These are phyloP conservation scores for Apomyelois bistriatella DNA, from an alignment of 2,888 invertebrate species.

Conservation along the genomic window DNA sequence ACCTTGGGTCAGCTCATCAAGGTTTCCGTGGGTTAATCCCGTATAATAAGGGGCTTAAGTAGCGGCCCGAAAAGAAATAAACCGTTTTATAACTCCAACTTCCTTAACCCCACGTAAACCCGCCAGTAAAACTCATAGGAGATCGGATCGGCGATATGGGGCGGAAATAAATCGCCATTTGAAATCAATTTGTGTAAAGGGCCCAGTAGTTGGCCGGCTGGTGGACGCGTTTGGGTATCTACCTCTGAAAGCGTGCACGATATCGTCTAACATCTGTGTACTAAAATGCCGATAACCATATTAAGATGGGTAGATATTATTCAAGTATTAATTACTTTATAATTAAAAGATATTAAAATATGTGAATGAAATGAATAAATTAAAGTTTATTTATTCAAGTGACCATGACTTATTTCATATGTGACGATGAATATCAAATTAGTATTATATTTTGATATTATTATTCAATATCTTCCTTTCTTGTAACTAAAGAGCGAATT, in stretches of 20 bases:
- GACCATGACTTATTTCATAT: too few species aligned
- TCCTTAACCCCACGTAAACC: slow-evolving; percentile 74
- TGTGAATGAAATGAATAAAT: too few species aligned
- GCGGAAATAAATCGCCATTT: slow-evolving; percentile 80
- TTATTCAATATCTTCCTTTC: too few species aligned
- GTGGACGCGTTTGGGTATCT: slow-evolving; percentile 29
- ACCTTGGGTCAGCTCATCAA: slow-evolving; percentile 29
- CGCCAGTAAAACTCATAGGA: slow-evolving; percentile 75
- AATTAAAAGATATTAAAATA: too few species aligned
- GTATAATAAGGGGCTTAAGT: slow-evolving; percentile 61
- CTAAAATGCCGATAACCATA: too few species aligned
- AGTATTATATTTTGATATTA: too few species aligned
- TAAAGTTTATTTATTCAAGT: too few species aligned
- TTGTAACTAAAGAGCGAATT: too few species aligned
- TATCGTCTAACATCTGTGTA: background rate
- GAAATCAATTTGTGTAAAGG: slow-evolving; percentile 80
- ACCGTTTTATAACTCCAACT: slow-evolving; percentile 75
- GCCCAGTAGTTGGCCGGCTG: slow-evolving; percentile 57
- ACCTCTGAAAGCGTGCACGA: background rate
- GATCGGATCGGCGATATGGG: slow-evolving; percentile 77
- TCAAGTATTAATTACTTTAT: too few species aligned
- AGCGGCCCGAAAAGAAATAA: slow-evolving; percentile 70
- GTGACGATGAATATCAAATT: too few species aligned
- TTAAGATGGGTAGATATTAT: too few species aligned
- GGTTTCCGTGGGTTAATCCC: slow-evolving; percentile 53